Conservation (phyloP, 2,797 vertebrate genomes). For the Neosilurus hyrtlii region DNA sequence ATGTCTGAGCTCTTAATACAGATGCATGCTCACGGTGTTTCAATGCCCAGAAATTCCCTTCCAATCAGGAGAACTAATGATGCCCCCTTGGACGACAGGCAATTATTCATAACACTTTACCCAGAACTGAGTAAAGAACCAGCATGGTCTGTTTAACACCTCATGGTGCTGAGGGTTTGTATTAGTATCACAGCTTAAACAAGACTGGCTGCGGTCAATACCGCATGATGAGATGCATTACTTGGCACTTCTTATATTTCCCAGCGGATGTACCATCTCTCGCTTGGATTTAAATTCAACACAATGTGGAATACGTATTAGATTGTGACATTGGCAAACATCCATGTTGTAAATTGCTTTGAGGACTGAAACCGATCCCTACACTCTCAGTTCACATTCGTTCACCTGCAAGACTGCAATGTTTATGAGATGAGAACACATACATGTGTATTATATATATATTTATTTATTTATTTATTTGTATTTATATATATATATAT, state of each 20-base stretch:
- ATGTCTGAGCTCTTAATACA: background rate
- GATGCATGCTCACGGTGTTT: background rate
- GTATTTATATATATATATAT: background rate
- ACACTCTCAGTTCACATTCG: background rate
- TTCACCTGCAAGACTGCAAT: background rate
- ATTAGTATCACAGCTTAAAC: slow-evolving; percentile 1
- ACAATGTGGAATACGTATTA: background rate
- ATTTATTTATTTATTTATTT: too few relatives aligned
- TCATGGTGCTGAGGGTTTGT: background rate
- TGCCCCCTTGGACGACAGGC: background rate
- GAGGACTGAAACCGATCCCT: background rate
- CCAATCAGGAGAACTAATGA: background rate
- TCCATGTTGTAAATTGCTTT: slow-evolving; percentile 30
- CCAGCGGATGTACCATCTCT: background rate
- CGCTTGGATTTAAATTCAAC: slow-evolving; percentile 2
- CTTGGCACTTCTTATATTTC: slow-evolving; percentile 5
- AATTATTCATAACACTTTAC: background rate
- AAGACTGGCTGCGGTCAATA: background rate
- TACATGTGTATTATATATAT: background rate
- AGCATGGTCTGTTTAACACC: background rate
- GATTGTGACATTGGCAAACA: slow-evolving; percentile 17
- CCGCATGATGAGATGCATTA: slow-evolving; percentile 14
- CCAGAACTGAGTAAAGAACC: background rate
- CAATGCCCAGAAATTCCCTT: background rate
- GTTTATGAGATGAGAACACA: background rate